phyloP scores from a whole-genome alignment of 2,888 invertebrate species.

The Acronicta alni region DNA sequence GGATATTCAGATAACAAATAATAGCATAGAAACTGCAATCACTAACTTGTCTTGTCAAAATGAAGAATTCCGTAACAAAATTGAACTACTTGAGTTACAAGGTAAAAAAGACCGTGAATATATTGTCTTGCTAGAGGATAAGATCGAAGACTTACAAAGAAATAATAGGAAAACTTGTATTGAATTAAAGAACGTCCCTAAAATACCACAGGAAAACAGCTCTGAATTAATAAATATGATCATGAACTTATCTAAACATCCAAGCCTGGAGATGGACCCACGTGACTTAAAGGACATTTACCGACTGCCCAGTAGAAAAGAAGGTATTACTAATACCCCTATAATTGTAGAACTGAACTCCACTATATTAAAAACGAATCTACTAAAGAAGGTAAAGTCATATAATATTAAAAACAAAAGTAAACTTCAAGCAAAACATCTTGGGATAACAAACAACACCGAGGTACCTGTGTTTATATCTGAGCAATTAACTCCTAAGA shows the following conservation, averaged over 20 bases:
- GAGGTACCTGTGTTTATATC: too few relatives aligned
- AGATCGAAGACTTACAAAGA: conserved; percentile 14
- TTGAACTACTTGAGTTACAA: conserved; percentile 8
- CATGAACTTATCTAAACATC: neutral
- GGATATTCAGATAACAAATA: conserved; percentile 11
- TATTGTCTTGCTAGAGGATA: conserved; percentile 15
- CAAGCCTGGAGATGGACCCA: neutral
- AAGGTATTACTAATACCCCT: conserved; percentile 2
- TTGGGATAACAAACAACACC: too few relatives aligned
- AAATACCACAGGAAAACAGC: neutral
- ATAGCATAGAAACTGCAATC: conserved; percentile 11
- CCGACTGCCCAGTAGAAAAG: conserved; percentile 6
- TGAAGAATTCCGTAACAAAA: conserved; percentile 15
- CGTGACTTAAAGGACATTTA: conserved; percentile 17
- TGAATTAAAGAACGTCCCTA: conserved; percentile 16
- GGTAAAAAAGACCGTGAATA: conserved; percentile 13
- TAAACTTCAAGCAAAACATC: too few relatives aligned
- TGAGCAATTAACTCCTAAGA: too few relatives aligned
- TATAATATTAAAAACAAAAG: neutral
- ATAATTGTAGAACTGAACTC: conserved; percentile 13
- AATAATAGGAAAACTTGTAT: neutral
- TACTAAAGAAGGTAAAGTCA: conserved; percentile 1
- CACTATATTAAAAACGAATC: neutral
- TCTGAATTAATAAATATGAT: conserved; percentile 18
- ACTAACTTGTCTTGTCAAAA: neutral